Percentiles rank a stretch among this genome's conserved stretches.
These are phyloP conservation scores for Lepidurus apus DNA, from an alignment of 1,140 invertebrate species.

Conservation along the genomic window DNA sequence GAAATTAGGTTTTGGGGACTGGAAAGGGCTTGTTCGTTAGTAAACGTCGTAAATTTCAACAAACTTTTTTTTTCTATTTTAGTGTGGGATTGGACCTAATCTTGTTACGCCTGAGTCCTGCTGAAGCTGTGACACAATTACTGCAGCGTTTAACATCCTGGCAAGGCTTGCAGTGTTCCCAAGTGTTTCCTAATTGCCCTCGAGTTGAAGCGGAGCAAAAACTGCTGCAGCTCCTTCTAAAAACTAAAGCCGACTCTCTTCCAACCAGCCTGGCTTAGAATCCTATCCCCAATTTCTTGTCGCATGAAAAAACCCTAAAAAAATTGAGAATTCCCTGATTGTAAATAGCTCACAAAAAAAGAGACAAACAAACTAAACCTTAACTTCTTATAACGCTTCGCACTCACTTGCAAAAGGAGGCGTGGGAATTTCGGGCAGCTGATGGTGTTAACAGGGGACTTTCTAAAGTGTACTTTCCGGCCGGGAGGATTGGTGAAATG, in stretches of 20 bases:
- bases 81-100: conserved; percentile 15
- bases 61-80: neutral
- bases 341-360: neutral
- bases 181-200: conserved; percentile 14
- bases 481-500: neutral
- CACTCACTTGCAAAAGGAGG: neutral
- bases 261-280: neutral
- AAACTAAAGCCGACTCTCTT: neutral
- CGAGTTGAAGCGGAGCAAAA: conserved; percentile 6
- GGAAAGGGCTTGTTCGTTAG: no score
- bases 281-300: neutral
- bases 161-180: neutral
- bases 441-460: neutral
- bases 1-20: no score
- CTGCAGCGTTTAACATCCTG: conserved; percentile 18
- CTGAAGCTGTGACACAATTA: conserved; percentile 6
- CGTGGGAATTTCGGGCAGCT: conserved; percentile 7
- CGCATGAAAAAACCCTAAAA: no score
- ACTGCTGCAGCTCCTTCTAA: neutral
- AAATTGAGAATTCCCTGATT: neutral
- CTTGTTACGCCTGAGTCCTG: conserved; percentile 16
- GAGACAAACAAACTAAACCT: neutral
- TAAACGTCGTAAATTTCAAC: neutral
- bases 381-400: neutral
- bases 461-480: neutral